phyloP scores from a whole-genome alignment of 2,113 vertebrate genomes.

The Vulpes vulpes region DNA sequence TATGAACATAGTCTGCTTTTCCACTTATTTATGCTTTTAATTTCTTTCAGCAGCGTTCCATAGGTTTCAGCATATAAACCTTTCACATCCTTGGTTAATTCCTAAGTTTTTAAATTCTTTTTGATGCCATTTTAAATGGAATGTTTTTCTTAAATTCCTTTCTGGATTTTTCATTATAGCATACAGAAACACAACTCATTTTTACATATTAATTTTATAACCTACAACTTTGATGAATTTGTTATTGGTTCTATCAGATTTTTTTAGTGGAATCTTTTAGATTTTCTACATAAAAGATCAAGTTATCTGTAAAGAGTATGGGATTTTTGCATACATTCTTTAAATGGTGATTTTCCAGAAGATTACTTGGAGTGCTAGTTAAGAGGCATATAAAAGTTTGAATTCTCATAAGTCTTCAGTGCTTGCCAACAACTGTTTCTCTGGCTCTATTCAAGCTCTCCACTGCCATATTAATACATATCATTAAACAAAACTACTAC shows the following conservation, averaged over 20 bases:
- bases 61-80: neutral
- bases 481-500: slow-evolving; percentile 71
- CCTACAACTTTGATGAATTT: neutral
- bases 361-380: slow-evolving; percentile 29
- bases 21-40: neutral
- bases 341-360: slow-evolving; percentile 46
- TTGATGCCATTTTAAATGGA: neutral
- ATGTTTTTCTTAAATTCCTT: neutral
- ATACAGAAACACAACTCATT: neutral
- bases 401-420: slow-evolving; percentile 58
- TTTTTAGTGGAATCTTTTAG: neutral
- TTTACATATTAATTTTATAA: slow-evolving; percentile 19
- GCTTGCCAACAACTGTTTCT: slow-evolving; percentile 53
- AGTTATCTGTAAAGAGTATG: neutral
- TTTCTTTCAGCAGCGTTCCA: neutral
- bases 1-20: neutral
- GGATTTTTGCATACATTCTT: neutral
- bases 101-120: neutral
- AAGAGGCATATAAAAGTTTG: slow-evolving; percentile 43
- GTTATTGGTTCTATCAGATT: neutral
- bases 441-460: slow-evolving; percentile 61
- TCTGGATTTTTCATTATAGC: neutral
- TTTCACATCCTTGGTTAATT: neutral
- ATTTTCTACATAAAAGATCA: neutral
- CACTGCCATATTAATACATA: slow-evolving; percentile 64